Percentiles rank a stretch among this genome's conserved stretches.
Conservation (phyloP, 1,140 invertebrate species). For the Eulimnadia texana region DNA sequence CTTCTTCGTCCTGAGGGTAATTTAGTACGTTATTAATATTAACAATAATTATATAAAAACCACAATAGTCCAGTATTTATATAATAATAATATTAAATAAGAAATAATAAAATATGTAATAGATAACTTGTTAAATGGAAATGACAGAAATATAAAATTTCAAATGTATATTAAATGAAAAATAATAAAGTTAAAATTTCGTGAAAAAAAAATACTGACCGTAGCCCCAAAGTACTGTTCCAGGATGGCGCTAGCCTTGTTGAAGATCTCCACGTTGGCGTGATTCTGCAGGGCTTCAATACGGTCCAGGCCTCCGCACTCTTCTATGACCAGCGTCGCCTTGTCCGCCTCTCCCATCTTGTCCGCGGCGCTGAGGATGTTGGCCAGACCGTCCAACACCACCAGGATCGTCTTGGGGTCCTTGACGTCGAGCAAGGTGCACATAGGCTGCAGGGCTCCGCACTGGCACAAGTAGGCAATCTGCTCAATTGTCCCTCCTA, state of each 20-base stretch:
- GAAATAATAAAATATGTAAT: too few species aligned
- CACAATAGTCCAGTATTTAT: not conserved
- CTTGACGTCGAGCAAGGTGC: slow-evolving; percentile 34
- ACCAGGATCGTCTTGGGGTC: slow-evolving; percentile 42
- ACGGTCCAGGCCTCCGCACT: slow-evolving; percentile 53
- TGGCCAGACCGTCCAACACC: slow-evolving; percentile 45
- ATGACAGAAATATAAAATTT: not conserved
- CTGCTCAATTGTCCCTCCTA: slow-evolving; percentile 52
- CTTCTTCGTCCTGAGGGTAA: slow-evolving; percentile 17
- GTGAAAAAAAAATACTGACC: slow-evolving; percentile 19
- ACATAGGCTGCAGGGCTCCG: slow-evolving; percentile 37
- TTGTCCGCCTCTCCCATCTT: slow-evolving; percentile 35
- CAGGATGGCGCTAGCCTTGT: slow-evolving; percentile 61
- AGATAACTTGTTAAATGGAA: too few species aligned
- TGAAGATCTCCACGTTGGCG: slow-evolving; percentile 66
- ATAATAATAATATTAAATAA: not conserved
- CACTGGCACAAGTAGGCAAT: slow-evolving; percentile 42
- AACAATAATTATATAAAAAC: not conserved
- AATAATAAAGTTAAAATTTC: too few species aligned
- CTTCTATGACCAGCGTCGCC: slow-evolving; percentile 42
- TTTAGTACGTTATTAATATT: slow-evolving; percentile 6
- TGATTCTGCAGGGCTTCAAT: slow-evolving; percentile 57
- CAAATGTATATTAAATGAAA: not conserved
- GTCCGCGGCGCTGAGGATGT: slow-evolving; percentile 41
- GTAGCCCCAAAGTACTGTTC: slow-evolving; percentile 62